Conservation (phyloP, 1,140 invertebrate genomes). For the Cyrtorhinus lividipennis region DNA sequence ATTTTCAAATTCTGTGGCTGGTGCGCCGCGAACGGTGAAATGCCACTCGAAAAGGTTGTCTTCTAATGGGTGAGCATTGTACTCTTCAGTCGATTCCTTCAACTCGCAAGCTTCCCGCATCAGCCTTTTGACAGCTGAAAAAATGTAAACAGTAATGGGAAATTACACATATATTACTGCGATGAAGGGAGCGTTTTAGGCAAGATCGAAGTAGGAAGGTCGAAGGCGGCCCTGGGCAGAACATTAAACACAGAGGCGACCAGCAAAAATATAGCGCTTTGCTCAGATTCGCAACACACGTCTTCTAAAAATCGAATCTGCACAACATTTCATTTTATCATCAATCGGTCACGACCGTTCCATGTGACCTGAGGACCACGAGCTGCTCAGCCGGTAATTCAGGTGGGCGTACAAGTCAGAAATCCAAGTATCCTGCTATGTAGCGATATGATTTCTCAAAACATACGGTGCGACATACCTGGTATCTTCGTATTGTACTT, state of each 20-base stretch:
- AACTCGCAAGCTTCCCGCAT: conserved; percentile 86
- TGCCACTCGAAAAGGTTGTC: conserved; percentile 98
- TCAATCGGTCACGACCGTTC: background rate
- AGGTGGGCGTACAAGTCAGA: too few species aligned
- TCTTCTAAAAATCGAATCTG: background rate
- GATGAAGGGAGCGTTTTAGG: too few species aligned
- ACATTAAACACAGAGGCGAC: background rate
- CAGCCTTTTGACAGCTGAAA: conserved; percentile 75
- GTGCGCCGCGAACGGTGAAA: conserved; percentile 82
- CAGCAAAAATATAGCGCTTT: too few species aligned
- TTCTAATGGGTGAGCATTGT: conserved; percentile 78
- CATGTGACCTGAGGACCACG: background rate
- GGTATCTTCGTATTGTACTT: conserved; percentile 26
- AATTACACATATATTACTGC: background rate
- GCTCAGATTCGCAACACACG: background rate
- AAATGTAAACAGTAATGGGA: background rate
- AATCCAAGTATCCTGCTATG: too few species aligned
- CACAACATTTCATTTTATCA: background rate
- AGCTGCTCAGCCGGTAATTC: background rate
- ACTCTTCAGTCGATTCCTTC: conserved; percentile 73
- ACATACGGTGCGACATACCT: conserved; percentile 17
- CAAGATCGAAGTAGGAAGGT: background rate
- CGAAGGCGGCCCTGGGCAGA: background rate
- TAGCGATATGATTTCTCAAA: background rate
- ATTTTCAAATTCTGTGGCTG: conserved; percentile 72